Evolutionary conservation across 2,888 invertebrate genomes (phyloP), one percentile per base, ranked within the genome.

Genomic region (Nemotelus pantherinus): DNA sequence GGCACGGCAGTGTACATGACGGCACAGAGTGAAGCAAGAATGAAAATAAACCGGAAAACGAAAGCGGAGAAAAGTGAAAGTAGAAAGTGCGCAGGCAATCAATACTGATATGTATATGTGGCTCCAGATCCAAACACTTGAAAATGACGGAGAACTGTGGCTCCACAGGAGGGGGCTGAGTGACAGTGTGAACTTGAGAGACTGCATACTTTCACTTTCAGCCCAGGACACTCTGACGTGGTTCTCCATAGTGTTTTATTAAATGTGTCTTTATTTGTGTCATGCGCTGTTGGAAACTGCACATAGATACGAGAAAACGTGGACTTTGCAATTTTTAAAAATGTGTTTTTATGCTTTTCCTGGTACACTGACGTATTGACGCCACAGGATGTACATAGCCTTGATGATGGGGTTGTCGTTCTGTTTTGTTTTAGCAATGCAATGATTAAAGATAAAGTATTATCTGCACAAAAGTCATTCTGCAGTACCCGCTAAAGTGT

Each of bases 11-110:
- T 25, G 25, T 25, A 25, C 7, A 43, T 70, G 53, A 53, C 47
- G 53, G 39, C 47, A 55, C 25, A 45, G n/a, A n/a, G 4, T 45
- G 65, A 9, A 70, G 53, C 43, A 70, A 41, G 70, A 55, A 55
- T 70, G 55, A 43, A 70, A 53, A 39, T 53, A 70, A 70, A 55
- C 70, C 70, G 70, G 70, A 70, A 58, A 74, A 48, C 63, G 63
- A 74, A 74, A 74, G 74, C 63, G 74, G 50, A 74, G 74, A 48
- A 74, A 74, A 74, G 74, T 74, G 60, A 60, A 74, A 74, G 74
- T 44, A 4, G 41, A 25, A 63, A 60, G 39, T 50, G 74, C 74
- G 63, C 74, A 74, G 74, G 60, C 74, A 74, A 74, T 74, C 74
- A 74, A 74, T 74, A 74, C 60, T 2, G 43, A 60, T 41, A 63